phyloP scores from a whole-genome alignment of 2,113 vertebrate species.

The Oryctolagus cuniculus region DNA sequence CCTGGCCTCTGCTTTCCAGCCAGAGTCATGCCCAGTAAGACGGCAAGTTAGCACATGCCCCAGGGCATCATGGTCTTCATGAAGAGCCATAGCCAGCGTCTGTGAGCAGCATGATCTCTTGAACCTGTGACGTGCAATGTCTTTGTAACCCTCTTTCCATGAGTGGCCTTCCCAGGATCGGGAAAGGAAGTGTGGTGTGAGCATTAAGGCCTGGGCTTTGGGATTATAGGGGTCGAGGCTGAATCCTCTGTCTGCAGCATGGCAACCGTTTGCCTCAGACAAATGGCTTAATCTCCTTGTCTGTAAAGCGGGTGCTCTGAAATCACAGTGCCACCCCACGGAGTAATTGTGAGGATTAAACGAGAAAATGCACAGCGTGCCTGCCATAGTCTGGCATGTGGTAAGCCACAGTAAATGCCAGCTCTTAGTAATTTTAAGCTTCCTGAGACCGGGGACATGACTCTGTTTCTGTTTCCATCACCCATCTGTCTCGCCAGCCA shows the following conservation, averaged over 20 bases:
- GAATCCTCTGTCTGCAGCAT: background rate
- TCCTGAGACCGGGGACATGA: background rate
- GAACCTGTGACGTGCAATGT: background rate
- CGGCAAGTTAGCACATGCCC: background rate
- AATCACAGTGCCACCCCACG: background rate
- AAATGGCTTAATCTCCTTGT: background rate
- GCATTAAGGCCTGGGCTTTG: background rate
- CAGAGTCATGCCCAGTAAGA: background rate
- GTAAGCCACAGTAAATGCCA: background rate
- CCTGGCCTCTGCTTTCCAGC: background rate
- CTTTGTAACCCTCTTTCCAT: background rate
- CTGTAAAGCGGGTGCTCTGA: background rate
- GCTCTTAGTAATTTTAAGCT: background rate
- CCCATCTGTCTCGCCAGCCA: background rate
- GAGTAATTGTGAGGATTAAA: background rate
- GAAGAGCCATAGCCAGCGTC: background rate
- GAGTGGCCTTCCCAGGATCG: background rate
- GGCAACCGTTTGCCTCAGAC: background rate
- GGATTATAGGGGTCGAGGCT: background rate
- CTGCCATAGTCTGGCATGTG: background rate
- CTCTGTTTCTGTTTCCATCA: constrained; percentile 46
- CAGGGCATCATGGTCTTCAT: background rate
- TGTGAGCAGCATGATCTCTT: background rate
- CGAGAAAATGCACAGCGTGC: background rate
- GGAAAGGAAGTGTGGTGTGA: background rate